Evolutionary conservation across 2,797 vertebrate species (phyloP).

Genomic region (Onychomys torridus): DNA sequence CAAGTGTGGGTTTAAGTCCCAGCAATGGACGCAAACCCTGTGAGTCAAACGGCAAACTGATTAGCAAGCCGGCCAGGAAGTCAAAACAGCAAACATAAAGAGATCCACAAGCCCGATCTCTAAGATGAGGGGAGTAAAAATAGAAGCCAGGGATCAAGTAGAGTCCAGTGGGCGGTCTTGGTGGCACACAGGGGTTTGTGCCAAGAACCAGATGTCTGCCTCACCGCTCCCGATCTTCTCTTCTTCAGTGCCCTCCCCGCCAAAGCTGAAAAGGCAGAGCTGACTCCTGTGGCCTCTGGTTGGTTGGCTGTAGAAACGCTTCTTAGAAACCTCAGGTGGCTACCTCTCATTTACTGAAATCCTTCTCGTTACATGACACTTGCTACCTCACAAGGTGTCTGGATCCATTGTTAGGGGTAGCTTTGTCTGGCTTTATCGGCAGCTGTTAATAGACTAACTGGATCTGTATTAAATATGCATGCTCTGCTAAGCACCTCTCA

Average conservation of each 20-base stretch:
- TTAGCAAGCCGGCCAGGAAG: constrained; percentile 80
- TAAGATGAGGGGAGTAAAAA: constrained; percentile 59
- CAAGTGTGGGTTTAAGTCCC: constrained; percentile 78
- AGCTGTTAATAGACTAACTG: neutral
- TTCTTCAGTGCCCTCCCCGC: neutral
- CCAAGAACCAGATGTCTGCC: constrained; percentile 44
- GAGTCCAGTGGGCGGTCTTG: constrained; percentile 14
- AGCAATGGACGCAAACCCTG: constrained; percentile 75
- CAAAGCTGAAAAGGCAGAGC: neutral
- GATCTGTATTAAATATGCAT: neutral
- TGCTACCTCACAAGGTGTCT: neutral
- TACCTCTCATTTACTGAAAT: neutral
- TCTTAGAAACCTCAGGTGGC: neutral
- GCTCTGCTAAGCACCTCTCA: neutral
- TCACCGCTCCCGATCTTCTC: neutral
- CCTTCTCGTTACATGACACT: neutral
- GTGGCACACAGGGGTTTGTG: neutral
- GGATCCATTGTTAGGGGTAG: neutral
- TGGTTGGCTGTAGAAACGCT: neutral
- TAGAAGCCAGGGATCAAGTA: constrained; percentile 69
- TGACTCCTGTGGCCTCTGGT: neutral
- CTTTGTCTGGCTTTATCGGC: neutral
- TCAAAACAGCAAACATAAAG: constrained; percentile 72
- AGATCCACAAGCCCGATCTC: constrained; percentile 63
- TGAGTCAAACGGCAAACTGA: constrained; percentile 78